Percentiles rank a stretch among this genome's conserved stretches.
These are phyloP conservation scores for Apis dorsata DNA, from an alignment of 1,140 invertebrate genomes.

Conservation along the genomic window DNA sequence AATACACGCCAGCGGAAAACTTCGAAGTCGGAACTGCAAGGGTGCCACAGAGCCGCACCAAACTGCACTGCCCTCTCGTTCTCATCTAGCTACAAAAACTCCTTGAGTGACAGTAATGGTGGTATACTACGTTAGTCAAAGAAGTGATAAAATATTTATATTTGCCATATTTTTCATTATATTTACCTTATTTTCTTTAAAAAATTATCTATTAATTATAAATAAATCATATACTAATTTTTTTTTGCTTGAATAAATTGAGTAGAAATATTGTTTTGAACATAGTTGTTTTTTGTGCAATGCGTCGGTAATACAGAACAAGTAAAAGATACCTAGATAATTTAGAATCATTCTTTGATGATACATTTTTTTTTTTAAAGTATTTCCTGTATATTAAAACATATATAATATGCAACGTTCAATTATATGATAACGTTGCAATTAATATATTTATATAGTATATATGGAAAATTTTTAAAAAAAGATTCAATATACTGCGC, in stretches of 20 bases:
- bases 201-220: neutral
- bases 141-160: neutral
- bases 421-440: too few species aligned
- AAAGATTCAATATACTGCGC: neutral
- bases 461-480: slow-evolving; percentile 3
- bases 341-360: neutral
- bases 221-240: neutral
- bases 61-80: slow-evolving; percentile 58
- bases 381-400: rapidly evolving
- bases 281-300: neutral
- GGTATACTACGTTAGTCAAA: slow-evolving; percentile 55
- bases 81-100: slow-evolving; percentile 62
- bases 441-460: neutral
- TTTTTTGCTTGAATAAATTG: neutral
- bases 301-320: slow-evolving; percentile 18
- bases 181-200: neutral
- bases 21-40: slow-evolving; percentile 45
- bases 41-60: slow-evolving; percentile 54
- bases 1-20: slow-evolving; percentile 52
- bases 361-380: neutral
- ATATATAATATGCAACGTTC: too few species aligned
- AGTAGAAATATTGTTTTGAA: neutral
- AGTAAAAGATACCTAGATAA: neutral
- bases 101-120: slow-evolving; percentile 66
- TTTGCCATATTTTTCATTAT: neutral